Conservation (phyloP, 2,888 invertebrate genomes). For the Drosophila monieri region DNA sequence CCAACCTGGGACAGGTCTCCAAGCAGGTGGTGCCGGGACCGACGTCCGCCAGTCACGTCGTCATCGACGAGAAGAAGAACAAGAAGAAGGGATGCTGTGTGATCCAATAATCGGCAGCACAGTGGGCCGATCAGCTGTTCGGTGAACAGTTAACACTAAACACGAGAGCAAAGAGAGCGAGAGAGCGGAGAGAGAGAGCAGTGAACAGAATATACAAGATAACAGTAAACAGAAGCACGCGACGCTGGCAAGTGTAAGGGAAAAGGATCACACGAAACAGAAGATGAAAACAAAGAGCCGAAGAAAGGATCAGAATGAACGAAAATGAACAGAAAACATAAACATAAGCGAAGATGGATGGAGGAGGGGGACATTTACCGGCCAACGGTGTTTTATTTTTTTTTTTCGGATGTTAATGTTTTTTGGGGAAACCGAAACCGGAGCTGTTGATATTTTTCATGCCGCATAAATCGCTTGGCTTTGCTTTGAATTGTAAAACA, state of each 20-base stretch:
- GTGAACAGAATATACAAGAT: background rate
- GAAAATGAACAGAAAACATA: background rate
- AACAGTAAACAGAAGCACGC: background rate
- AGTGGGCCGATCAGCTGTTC: background rate
- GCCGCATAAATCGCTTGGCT: constrained; percentile 62
- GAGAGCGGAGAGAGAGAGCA: constrained; percentile 21
- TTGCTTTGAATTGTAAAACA: constrained; percentile 42
- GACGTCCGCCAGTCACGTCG: constrained; percentile 94
- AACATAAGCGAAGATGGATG: background rate
- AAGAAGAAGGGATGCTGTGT: constrained; percentile 98
- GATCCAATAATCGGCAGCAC: constrained; percentile 89
- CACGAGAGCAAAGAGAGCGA: constrained; percentile 28
- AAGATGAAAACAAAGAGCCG: background rate
- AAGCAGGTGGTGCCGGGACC: constrained; percentile 89
- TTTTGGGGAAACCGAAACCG: constrained; percentile 28
- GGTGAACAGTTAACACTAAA: background rate
- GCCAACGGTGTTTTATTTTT: constrained; percentile 35
- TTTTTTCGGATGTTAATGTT: constrained; percentile 33
- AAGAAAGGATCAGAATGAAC: background rate
- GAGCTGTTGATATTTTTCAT: constrained; percentile 63
- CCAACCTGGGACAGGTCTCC: constrained; percentile 84
- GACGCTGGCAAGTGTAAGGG: too few relatives aligned
- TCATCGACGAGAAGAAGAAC: constrained; percentile 93
- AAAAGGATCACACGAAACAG: background rate
- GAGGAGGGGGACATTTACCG: constrained; percentile 7